phyloP scores from a whole-genome alignment of 1,140 invertebrate genomes.

The Lethrus apterus region DNA sequence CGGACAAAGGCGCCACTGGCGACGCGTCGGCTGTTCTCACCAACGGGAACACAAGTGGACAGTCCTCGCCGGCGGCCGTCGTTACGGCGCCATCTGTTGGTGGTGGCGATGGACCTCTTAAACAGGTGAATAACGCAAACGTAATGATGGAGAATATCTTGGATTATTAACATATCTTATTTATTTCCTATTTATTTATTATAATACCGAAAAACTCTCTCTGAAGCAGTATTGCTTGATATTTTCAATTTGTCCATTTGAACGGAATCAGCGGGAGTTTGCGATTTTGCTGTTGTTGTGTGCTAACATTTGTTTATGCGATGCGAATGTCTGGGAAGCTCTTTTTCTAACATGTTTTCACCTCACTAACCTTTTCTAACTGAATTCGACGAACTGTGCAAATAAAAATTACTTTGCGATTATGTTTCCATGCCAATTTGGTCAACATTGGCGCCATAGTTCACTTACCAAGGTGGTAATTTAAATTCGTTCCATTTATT shows the following conservation, averaged over 20 bases:
- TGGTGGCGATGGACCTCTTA: slow-evolving; percentile 33
- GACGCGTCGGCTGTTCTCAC: slow-evolving; percentile 28
- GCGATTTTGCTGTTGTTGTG: no score
- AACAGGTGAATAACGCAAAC: slow-evolving; percentile 38
- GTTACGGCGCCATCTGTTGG: slow-evolving; percentile 19
- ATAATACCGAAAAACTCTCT: neutral
- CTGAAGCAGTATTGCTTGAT: neutral
- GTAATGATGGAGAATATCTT: slow-evolving; percentile 13
- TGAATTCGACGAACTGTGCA: no score
- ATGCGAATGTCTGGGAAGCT: slow-evolving; percentile 11
- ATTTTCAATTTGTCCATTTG: neutral
- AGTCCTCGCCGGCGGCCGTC: slow-evolving; percentile 27
- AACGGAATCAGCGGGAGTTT: slow-evolving; percentile 2
- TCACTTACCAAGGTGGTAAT: neutral
- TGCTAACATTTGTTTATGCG: slow-evolving; percentile 12
- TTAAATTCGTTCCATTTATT: slow-evolving; percentile 6
- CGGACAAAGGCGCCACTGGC: slow-evolving; percentile 9
- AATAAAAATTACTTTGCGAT: no score
- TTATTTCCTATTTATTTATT: no score
- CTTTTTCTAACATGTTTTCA: slow-evolving; percentile 16
- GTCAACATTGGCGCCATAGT: no score
- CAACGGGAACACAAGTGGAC: slow-evolving; percentile 36
- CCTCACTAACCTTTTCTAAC: slow-evolving; percentile 17
- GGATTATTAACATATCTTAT: slow-evolving; percentile 14
- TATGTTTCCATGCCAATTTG: no score